These are phyloP conservation scores for Oxytorus armatus DNA, from an alignment of 2,888 invertebrate species.

Conservation along the genomic window DNA sequence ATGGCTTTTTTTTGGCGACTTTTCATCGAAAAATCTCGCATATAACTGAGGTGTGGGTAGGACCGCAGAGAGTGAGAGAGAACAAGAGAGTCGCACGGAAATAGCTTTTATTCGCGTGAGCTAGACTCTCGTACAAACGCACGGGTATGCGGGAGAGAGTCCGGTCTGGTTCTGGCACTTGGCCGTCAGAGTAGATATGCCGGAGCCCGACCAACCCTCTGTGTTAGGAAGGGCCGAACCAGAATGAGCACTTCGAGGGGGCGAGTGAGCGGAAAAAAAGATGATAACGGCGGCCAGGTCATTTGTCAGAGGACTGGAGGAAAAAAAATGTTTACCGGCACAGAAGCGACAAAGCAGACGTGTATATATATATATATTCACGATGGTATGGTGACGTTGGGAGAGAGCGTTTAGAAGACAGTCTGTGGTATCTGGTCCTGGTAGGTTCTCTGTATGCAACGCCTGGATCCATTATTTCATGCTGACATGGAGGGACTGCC, in stretches of 20 bases:
- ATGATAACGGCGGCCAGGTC: constrained; percentile 29
- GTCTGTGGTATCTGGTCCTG: too few relatives aligned
- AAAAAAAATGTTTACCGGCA: constrained; percentile 52
- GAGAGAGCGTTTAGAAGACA: too few relatives aligned
- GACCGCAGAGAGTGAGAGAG: not conserved
- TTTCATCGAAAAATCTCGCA: constrained; percentile 45
- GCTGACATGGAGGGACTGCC: too few relatives aligned
- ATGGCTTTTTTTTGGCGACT: not conserved
- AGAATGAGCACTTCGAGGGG: constrained; percentile 12
- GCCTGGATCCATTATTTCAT: too few relatives aligned
- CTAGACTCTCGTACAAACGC: not conserved
- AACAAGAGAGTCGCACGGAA: not conserved
- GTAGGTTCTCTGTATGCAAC: too few relatives aligned
- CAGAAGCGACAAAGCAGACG: constrained; percentile 7
- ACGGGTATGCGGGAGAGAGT: constrained; percentile 1
- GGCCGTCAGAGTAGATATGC: constrained; percentile 17
- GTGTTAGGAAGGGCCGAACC: constrained; percentile 20
- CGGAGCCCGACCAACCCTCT: constrained; percentile 7
- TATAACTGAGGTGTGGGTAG: not conserved
- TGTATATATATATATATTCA: constrained; percentile 19
- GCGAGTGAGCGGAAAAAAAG: constrained; percentile 24
- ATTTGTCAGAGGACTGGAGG: constrained; percentile 45
- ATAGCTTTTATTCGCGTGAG: constrained; percentile 38
- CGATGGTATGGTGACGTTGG: too few relatives aligned
- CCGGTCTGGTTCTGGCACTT: constrained; percentile 36